Base-by-base conservation (phyloP, 1,140 invertebrate genomes). In the Holcopasites calliopsidis region DNA sequence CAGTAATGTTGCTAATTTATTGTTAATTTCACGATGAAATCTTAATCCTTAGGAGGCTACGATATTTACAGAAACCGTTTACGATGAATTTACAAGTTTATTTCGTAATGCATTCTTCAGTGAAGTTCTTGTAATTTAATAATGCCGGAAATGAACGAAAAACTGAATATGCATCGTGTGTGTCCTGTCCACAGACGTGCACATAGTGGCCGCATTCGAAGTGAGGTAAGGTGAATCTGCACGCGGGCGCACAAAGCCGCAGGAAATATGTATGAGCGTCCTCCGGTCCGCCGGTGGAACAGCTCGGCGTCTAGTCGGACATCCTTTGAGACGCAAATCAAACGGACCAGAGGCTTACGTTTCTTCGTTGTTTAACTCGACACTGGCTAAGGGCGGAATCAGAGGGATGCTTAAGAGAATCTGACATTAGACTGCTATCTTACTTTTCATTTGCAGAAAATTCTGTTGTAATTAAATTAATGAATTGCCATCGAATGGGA, bases 241-340 rank as follows among this genome's bases (percentile, higher is more conserved):
- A 44, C 5, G 2, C 18, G 7, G n/a, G 13, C 10, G 26, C 58
- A 11, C n/a, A 44, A 33, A 69, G 26, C 38, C 18, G 11, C 26
- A 21, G 18, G 5, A 33, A 44, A 21, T 47, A 33, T 44, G 13
- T 44, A 69, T 23, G 7, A 23, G n/a, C 8, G 11, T 18, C 28
- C 13, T 38, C 7, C 6, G 0, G 6, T 13, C 18, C 42, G 4
- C 7, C 52, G 58, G 66, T 69, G 54, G 28, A 57, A 58, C 26
- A 52, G 23, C 26, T 23, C 52, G 31, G 38, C 31, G 28, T 1
- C 13, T 42, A 38, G 66, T 33, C 66, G 35, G 52, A 47, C 52
- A 47, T 33, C 28, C 52, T 69, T 69, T 69, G 38, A 44, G n/a
- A 57, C 10, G 52, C 54, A 79, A 79, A 69, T 82, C 73, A 68